These are phyloP conservation scores for Ariolimax columbianus DNA, from an alignment of 2,888 invertebrate species.

Conservation along the genomic window DNA sequence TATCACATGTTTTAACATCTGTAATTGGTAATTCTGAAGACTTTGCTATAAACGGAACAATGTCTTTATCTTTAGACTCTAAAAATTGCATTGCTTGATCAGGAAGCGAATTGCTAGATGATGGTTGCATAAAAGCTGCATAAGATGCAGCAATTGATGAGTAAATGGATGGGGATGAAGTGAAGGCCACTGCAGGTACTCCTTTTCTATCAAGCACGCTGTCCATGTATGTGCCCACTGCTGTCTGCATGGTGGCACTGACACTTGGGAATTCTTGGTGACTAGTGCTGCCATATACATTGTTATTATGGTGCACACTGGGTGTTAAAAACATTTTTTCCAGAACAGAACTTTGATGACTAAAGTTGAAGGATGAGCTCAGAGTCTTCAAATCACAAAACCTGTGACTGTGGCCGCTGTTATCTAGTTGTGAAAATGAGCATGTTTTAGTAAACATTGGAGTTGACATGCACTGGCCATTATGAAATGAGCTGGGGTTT, in stretches of 20 bases:
- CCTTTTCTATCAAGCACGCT: not conserved
- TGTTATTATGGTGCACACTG: not conserved
- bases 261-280: not conserved
- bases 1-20: not conserved
- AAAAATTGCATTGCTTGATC: not conserved
- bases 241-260: not conserved
- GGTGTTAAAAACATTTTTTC: not conserved
- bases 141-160: conserved; percentile 1
- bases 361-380: not conserved
- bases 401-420: too few species aligned
- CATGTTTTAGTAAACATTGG: not conserved
- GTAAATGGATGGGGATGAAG: not conserved
- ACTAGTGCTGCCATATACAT: not conserved
- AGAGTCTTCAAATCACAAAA: not conserved
- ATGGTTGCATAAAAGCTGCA: not conserved
- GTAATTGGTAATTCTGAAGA: not conserved
- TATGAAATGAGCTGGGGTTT: too few species aligned
- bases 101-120: not conserved
- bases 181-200: not conserved
- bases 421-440: too few species aligned
- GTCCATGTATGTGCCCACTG: not conserved
- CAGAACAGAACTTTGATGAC: not conserved
- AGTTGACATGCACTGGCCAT: not conserved
- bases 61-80: not conserved
- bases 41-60: not conserved